A percentile compares a stretch with the other conserved stretches of the same genome.
These are phyloP conservation scores for Thymelicus acteon DNA, from an alignment of 2,888 invertebrate genomes.

Conservation along the genomic window DNA sequence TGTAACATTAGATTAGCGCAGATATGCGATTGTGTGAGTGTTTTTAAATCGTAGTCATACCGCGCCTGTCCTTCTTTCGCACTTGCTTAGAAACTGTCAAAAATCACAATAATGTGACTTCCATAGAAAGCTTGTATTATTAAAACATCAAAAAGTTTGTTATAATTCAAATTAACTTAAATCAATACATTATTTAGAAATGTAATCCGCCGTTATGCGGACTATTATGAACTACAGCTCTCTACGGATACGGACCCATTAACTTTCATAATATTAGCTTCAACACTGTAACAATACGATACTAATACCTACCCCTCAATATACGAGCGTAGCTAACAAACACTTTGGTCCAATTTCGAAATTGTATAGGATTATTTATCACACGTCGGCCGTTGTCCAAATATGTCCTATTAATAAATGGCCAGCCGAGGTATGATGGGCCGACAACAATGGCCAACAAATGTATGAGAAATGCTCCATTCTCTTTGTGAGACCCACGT, in stretches of 20 bases:
- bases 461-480: slow-evolving; percentile 64
- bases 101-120: too few relatives aligned
- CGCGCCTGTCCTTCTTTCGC: too few relatives aligned
- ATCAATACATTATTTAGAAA: too few relatives aligned
- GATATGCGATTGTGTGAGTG: too few relatives aligned
- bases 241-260: neutral
- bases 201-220: too few relatives aligned
- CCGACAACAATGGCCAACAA: slow-evolving; percentile 64
- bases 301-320: slow-evolving; percentile 41
- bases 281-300: slow-evolving; percentile 37
- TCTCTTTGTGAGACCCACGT: slow-evolving; percentile 47
- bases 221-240: neutral
- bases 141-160: too few relatives aligned
- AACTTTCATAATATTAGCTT: slow-evolving; percentile 7
- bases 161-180: too few relatives aligned
- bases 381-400: slow-evolving; percentile 71
- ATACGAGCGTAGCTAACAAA: slow-evolving; percentile 48
- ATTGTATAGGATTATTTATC: slow-evolving; percentile 67
- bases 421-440: slow-evolving; percentile 53
- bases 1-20: too few relatives aligned
- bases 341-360: slow-evolving; percentile 43
- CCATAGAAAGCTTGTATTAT: too few relatives aligned
- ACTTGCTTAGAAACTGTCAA: too few relatives aligned
- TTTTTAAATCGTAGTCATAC: too few relatives aligned
- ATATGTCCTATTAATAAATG: slow-evolving; percentile 81